Base-by-base conservation (phyloP, 1,140 invertebrate genomes). In the Anagrus nilaparvatae region DNA sequence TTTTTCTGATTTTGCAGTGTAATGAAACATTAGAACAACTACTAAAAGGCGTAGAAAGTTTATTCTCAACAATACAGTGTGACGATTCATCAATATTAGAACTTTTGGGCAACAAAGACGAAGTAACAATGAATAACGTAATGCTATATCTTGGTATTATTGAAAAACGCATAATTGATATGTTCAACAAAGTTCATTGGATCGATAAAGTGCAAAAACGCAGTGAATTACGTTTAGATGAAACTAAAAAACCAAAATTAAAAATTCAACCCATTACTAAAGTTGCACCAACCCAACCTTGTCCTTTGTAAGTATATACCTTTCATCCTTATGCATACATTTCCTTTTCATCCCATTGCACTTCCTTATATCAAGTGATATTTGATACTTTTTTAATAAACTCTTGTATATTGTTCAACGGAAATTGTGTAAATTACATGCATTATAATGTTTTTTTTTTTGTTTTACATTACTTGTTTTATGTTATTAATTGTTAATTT, bases 81-180 rank as follows among this genome's bases (percentile, higher is more conserved):
- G 76, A 82, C 49, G 75, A 76, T 42, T 71, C 81, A 2, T 80
- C 82, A 0, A 74, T 87, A 16, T 64, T 85, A 2, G 72, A 78
- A 53, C 64, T 86, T 9, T 58, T 87, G 3, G 81, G 81, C 50
- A 61, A 77, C 10, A 72, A 78, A 35, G 65, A 73, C 20, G 68
- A 70, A 13, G 72, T 85, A 16, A 82, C 77, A 9, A 68, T 71
- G 34, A 74, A 76, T 42, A 86, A 85, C 58, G 79, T 82, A 0
- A 78, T 79, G 53, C 67, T 85, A 3, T 84, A 81, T 54, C 71
- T 86, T 49, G 80, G 79, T 27, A 75, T 83, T 3, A 74, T 86
- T 33, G 81, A 84, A 46, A 77, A 78, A 52, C 61, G 60, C 6
- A 68, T 73, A 7, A 69, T 61, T 31, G 60, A 73, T n/a, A 68